Evolutionary conservation across 2,888 invertebrate genomes (phyloP), one percentile per base, ranked within the genome.

Genomic region (Thecocarcelia acutangulata): DNA sequence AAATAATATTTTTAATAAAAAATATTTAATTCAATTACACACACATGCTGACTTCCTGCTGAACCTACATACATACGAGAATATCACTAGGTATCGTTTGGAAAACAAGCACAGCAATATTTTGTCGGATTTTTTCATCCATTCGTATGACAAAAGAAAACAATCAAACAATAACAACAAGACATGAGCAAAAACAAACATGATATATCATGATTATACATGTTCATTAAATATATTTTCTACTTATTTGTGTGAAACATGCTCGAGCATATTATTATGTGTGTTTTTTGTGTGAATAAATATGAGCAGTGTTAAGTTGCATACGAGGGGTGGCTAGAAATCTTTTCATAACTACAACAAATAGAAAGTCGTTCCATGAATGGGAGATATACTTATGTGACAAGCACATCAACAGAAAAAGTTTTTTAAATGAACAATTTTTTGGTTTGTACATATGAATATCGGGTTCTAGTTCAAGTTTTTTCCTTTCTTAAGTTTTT

Each of bases 21-120:
- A 15, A 52, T 52, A 50, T 72, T 72, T 52, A 72, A 72, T 44
- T 52, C 19, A 72, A 61, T 72, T 52, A 61, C 61, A 52, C 52
- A 61, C 24, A 50, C 21, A n/a, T 11, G 8, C 11, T n/a, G n/a
- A 40, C 50, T 21, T 4, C 37, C 21, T 21, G 17, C 37, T 37
- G 9, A 1, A 33, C n/a, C 19, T 3, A 12, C 12, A 52, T 2
- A 66, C 66, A 40, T 40, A 15, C 5, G 37, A 3, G 52, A 50
- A 40, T 40, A 42, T 37, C 56, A n/a, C n/a, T 56, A 9, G 15
- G 2, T 15, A 3, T 28, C 17, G 50, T 24, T n/a, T 42, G 40
- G 46, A 42, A 40, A 17, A 50, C 50, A 42, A 59, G 59, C 21
- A 42, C 24, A 40, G 50, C 40, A 28, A 61, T 37, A 40, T 24